Base-by-base conservation (phyloP, 2,113 vertebrate genomes). In the Salminus brasiliensis region DNA sequence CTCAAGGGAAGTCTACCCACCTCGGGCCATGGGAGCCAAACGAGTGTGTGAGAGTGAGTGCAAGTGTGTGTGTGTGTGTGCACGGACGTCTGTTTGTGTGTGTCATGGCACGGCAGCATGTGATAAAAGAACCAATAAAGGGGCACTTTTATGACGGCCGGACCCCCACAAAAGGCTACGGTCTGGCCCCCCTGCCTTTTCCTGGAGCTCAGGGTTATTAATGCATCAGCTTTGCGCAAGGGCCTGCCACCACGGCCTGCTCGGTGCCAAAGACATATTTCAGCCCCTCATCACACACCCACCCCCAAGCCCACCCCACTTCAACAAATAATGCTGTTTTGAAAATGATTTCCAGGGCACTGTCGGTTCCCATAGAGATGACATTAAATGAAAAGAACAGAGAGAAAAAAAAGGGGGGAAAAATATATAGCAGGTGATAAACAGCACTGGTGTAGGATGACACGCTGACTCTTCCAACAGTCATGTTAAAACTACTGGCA, bases 331-430 rank as follows among this genome's bases (percentile, higher is more conserved):
- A 95, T 92, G 88, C 92, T 91, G 88, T 92, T 95, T 92, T 88
- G 90, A 93, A 94, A 95, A 94, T 94, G 87, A 95, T 94, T 94
- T 92, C 93, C 93, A 94, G 93, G 93, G 93, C 39, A 69, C 92
- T 93, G 93, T 89, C 93, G 92, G 94, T 96, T 95, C 91, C 94
- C 93, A 95, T 95, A 95, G 95, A 83, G 92, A 96, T 95, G 94
- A 95, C 93, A 95, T 95, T 94, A 94, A 94, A 89, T 92, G 92
- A 94, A 95, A 95, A 94, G 94, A 92, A 94, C 93, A 91, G 92
- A 94, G 30, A 34, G 49, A n/a, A 47, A 57, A 52, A 52, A 79
- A 60, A 74, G 74, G 73, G 47, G 72, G 66, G 47, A 95, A 95
- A 86, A 95, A 94, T 78, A 94, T 95, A 95, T 92, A 94, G 93